Base-by-base conservation (phyloP, 2,888 invertebrate species). In the Eumerus sabulonum region DNA sequence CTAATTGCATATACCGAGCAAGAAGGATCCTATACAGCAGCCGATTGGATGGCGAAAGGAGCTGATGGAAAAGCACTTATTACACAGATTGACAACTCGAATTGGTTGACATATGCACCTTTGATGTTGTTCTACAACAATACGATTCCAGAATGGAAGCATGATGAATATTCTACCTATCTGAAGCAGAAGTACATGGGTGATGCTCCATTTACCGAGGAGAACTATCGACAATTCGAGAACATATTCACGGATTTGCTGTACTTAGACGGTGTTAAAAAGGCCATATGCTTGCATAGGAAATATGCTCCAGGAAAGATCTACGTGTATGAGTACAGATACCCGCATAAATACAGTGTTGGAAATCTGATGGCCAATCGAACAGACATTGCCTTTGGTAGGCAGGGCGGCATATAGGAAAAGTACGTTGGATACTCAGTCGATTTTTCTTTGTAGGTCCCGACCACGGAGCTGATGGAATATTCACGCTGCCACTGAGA, bases 11-110 rank as follows among this genome's bases (percentile, higher is more conserved):
- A 92, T 51, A 92, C 92, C 0, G 90, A 92, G 40, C 91, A 93
- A 60, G 95, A 95, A 86, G 94, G 94, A 74, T 88, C 94, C 13
- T 94, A 93, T 83, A 94, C 93, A 4, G 93, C 91, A 53, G 18
- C 73, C 86, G 90, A 88, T 63, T 88, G 42, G 51, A 13, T 45
- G 44, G 11, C 0, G 1, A 16, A 48, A 27, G 60, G 48, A 9
- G 2, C 14, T 18, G 40, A 44, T 45, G 63, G 53, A 0, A 40
- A n/a, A n/a, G 13, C 50, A 9, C 12, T 16, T 1, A 63, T 51
- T 16, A 11, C 9, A 7, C 9, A 36, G 1, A 11, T 70, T 0
- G 53, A 70, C 16, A 17, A 60, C 9, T n/a, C 27, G 11, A 36
- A 13, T 18, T 60, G 68, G 68, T 27, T 47, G 16, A 13, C 44